Evolutionary conservation across 2,888 invertebrate genomes (phyloP).

Genomic region (Pandemis cinnamomeana): DNA sequence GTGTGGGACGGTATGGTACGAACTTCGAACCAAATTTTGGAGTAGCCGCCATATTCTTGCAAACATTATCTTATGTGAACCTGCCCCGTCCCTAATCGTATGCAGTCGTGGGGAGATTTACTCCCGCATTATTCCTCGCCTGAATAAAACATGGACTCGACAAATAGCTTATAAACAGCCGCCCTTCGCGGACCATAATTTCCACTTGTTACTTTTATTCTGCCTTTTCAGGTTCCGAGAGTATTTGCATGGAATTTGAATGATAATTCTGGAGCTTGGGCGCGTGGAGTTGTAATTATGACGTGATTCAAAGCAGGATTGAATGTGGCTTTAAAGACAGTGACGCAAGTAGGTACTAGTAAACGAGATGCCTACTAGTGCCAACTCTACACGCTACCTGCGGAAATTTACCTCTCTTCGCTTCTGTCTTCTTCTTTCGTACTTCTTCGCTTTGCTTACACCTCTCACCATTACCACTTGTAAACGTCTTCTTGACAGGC

Average conservation of each 20-base stretch:
- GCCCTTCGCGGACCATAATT: constrained; percentile 24
- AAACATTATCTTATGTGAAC: constrained; percentile 3
- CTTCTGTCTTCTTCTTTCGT: too few species aligned
- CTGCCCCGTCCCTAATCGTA: constrained; percentile 8
- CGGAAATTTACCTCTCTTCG: too few species aligned
- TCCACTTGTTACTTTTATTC: constrained; percentile 28
- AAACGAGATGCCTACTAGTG: too few species aligned
- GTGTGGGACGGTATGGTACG: too few species aligned
- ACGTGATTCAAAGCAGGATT: neutral
- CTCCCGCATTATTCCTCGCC: constrained; percentile 8
- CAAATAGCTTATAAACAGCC: constrained; percentile 33
- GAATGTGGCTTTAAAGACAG: neutral
- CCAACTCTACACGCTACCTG: too few species aligned
- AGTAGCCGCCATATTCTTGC: neutral
- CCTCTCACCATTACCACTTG: too few species aligned
- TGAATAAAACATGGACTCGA: constrained; percentile 25
- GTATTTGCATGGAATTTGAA: constrained; percentile 25
- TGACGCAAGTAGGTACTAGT: too few species aligned
- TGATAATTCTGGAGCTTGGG: constrained; percentile 8
- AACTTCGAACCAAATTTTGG: too few species aligned
- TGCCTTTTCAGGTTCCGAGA: constrained; percentile 15
- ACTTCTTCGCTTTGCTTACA: too few species aligned
- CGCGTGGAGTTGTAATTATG: neutral
- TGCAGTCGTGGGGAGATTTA: constrained; percentile 17
- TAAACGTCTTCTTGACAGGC: too few species aligned